phyloP scores from a whole-genome alignment of 2,113 vertebrate species.

The Orthonyx spaldingii region DNA sequence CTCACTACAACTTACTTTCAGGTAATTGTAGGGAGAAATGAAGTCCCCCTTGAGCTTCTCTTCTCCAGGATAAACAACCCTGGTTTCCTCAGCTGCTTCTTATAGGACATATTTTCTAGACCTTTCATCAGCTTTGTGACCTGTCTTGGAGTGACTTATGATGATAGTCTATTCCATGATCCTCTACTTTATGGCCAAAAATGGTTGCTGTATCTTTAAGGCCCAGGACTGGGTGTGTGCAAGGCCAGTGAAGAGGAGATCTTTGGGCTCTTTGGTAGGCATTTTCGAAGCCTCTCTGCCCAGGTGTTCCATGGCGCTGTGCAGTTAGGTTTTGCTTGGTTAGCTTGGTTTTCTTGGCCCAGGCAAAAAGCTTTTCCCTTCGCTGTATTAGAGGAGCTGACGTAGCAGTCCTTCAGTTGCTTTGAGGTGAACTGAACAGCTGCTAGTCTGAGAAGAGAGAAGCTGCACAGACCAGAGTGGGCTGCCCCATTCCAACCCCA shows the following conservation, averaged over 20 bases:
- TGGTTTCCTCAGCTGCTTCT: background rate
- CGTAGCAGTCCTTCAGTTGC: background rate
- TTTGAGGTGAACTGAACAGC: background rate
- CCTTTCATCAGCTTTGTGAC: background rate
- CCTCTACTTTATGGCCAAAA: background rate
- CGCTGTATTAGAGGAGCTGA: background rate
- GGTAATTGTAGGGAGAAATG: background rate
- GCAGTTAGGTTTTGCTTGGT: background rate
- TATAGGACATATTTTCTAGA: background rate
- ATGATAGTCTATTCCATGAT: background rate
- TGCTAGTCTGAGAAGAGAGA: background rate
- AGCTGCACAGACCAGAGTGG: background rate
- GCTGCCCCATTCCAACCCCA: background rate
- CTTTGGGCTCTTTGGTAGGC: background rate
- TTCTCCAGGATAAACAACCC: background rate
- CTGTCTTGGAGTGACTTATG: background rate
- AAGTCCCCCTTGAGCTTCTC: background rate
- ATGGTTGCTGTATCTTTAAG: too few species aligned
- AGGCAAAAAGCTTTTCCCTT: background rate
- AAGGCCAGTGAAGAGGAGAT: fast-evolving
- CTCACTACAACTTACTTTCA: background rate
- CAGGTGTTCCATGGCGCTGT: too few species aligned
- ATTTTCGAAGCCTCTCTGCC: background rate
- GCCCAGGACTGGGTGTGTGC: fast-evolving
- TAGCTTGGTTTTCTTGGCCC: too few species aligned